These are phyloP conservation scores for Beroe forskalii DNA, from an alignment of 37 sponge, comb jelly and placozoan species.

Conservation along the genomic window DNA sequence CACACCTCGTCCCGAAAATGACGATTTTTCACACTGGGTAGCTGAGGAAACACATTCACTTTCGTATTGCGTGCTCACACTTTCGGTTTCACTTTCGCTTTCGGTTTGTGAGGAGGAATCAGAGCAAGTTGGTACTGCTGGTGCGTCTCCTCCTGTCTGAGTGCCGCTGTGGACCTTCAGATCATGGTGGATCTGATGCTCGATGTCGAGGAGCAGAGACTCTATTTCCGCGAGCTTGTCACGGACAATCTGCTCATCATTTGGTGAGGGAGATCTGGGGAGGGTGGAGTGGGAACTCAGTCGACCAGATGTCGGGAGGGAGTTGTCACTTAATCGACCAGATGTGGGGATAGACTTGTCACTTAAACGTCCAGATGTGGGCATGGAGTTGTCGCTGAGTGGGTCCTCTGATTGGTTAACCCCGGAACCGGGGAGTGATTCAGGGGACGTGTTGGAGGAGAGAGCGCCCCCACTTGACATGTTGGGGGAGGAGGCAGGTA, in stretches of 20 bases:
- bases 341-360: too few species aligned
- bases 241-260: background rate
- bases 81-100: slow-evolving; percentile 50
- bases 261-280: background rate
- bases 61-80: slow-evolving; percentile 41
- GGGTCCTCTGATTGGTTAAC: background rate
- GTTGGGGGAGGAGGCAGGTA: background rate
- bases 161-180: slow-evolving; percentile 28
- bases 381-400: background rate
- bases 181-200: slow-evolving; percentile 32
- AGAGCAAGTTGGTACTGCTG: background rate
- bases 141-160: background rate
- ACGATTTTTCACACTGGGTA: background rate
- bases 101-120: slow-evolving; percentile 42
- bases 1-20: background rate
- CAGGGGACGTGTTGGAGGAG: background rate
- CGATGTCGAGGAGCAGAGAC: background rate
- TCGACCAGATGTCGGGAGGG: background rate
- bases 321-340: background rate
- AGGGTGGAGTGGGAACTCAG: background rate
- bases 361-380: too few species aligned
- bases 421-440: background rate
- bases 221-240: slow-evolving; percentile 24
- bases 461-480: background rate
- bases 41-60: slow-evolving; percentile 8